Evolutionary conservation across 2,797 vertebrate genomes (phyloP).

Genomic region (Characodon lateralis): DNA sequence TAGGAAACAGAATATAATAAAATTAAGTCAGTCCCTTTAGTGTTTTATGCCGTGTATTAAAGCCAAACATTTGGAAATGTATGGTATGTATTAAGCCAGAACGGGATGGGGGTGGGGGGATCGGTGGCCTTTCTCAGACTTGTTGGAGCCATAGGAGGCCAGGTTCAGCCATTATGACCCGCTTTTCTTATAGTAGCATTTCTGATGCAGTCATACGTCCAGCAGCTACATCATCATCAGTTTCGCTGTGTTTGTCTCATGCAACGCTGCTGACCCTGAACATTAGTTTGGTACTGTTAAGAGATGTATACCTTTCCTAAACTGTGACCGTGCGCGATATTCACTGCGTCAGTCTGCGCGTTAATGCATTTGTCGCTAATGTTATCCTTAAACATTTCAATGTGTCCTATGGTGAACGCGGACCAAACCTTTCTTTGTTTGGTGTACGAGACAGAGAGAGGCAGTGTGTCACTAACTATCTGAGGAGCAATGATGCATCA

Average conservation of each 20-base stretch:
- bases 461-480: background rate
- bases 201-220: conserved; percentile 11
- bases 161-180: conserved; percentile 22
- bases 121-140: conserved; percentile 39
- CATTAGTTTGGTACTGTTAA: background rate
- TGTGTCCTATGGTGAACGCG: background rate
- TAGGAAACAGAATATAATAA: background rate
- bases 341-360: background rate
- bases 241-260: background rate
- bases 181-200: conserved; percentile 8
- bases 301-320: background rate
- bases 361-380: background rate
- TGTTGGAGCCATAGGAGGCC: conserved; percentile 49
- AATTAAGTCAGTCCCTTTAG: background rate
- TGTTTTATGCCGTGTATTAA: background rate
- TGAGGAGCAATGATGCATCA: background rate
- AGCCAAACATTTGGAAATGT: background rate
- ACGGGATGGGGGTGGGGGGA: conserved; percentile 18
- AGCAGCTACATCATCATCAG: background rate
- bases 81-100: background rate
- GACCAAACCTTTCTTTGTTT: background rate
- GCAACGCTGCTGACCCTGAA: background rate
- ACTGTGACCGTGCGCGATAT: too few species aligned
- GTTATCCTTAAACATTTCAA: background rate
- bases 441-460: background rate